Base-by-base conservation (phyloP, 2,888 invertebrate genomes). In the Lomographa bimaculata region DNA sequence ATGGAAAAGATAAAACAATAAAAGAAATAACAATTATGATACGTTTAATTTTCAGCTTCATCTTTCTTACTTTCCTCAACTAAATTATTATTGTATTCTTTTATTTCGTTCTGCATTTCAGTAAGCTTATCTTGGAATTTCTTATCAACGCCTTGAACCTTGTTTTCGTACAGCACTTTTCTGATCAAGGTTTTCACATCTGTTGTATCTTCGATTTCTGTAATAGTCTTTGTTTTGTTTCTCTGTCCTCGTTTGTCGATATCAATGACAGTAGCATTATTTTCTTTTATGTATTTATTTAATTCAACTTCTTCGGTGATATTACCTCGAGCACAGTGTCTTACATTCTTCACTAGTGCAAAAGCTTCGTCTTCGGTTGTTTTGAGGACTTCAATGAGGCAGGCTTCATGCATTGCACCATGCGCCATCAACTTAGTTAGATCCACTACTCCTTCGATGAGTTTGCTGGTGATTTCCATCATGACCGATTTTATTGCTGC, bases 341-440 rank as follows among this genome's bases (percentile, higher is more conserved):
- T 72, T 0, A 85, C 60, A 2, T 67, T 60, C 19, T 62, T 56
- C 0, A 85, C 47, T 0, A 87, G 29, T 18, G 48, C 28, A 3
- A 77, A 62, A 0, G 84, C 85, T 54, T 86, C 82, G 2, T 86
- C 82, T 70, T 87, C 83, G 0, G 81, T 71, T 1, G 73, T 68
- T 47, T 67, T 79, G 8, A 86, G 70, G 0, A 87, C 87, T 71
- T 89, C 87, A 4, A 89, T 85, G 1, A 89, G 81, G 24, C 87
- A 89, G 0, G 87, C 87, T 58, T 89, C 87, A n/a, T 87, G 87
- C 87, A 87, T 87, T 0, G 87, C 87, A 1, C 87, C 86, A 12
- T 87, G 87, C 0, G 87, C 86, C 80, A 89, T 81, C 3, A 81
- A 55, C 28, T 86, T 87, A 0, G 86, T 85, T 1, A 89, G 55